Conservation (phyloP, 2,888 invertebrate genomes). For the Tryphoninae sp. region DNA sequence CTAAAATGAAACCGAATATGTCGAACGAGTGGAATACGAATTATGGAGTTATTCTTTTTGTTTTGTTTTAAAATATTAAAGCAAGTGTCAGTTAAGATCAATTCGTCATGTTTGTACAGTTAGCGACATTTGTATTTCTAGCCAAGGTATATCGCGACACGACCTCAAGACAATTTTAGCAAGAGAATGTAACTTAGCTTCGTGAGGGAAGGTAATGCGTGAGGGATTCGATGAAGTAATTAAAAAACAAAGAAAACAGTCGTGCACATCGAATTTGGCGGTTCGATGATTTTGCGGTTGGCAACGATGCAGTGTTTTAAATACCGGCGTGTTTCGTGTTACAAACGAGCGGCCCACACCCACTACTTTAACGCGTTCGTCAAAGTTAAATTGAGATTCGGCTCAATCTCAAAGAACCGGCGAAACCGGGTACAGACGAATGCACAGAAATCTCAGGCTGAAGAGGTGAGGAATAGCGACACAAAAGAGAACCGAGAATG, state of each 20-base stretch:
- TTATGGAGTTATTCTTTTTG: too few relatives aligned
- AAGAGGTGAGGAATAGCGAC: not conserved
- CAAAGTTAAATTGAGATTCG: slow-evolving; percentile 55
- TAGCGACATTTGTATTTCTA: too few relatives aligned
- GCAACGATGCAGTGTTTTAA: slow-evolving; percentile 8
- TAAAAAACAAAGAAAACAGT: not conserved
- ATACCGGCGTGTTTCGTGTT: not conserved
- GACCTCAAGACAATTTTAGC: not conserved
- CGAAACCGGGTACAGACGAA: slow-evolving; percentile 8
- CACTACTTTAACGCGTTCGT: slow-evolving; percentile 13
- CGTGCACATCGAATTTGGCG: slow-evolving; percentile 1
- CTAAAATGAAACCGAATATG: not conserved
- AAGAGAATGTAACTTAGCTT: not conserved
- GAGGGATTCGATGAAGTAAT: slow-evolving; percentile 2
- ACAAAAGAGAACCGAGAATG: not conserved
- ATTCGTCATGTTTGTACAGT: too few relatives aligned
- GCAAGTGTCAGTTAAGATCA: too few relatives aligned
- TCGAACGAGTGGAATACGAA: too few relatives aligned
- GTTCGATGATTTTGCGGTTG: not conserved
- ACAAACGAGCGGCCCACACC: not conserved
- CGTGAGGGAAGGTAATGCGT: not conserved
- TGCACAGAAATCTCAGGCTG: not conserved
- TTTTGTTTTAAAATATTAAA: too few relatives aligned
- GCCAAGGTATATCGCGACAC: too few relatives aligned
- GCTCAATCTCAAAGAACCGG: slow-evolving; percentile 35